Evolutionary conservation across 2,888 invertebrate species (phyloP).

Genomic region (Dromius quadrimaculatus): DNA sequence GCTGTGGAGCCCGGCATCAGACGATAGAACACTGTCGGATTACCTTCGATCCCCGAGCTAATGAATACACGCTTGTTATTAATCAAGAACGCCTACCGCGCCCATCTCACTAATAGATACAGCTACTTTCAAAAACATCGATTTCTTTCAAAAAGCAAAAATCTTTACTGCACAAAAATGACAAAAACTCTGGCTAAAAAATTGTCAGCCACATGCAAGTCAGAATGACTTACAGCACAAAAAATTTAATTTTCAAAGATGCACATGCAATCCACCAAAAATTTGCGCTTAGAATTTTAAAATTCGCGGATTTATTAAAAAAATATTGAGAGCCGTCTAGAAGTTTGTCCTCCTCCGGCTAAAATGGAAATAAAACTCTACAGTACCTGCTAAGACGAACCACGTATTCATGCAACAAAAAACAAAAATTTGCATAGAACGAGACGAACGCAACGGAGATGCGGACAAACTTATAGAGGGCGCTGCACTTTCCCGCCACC

Average conservation of each 20-base stretch:
- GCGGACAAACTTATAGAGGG: constrained; percentile 32
- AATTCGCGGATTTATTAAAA: constrained; percentile 18
- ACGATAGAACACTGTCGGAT: constrained; percentile 95
- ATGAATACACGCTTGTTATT: constrained; percentile 49
- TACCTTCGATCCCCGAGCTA: constrained; percentile 96
- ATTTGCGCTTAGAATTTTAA: constrained; percentile 34
- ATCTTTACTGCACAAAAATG: constrained; percentile 51
- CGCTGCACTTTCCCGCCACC: constrained; percentile 20
- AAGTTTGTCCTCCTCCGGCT: constrained; percentile 31
- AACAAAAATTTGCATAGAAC: constrained; percentile 53
- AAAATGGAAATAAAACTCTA: constrained; percentile 47
- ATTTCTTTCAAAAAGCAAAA: constrained; percentile 55
- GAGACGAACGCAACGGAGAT: constrained; percentile 40
- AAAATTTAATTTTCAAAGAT: constrained; percentile 50
- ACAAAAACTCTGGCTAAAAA: constrained; percentile 54
- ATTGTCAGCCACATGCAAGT: constrained; percentile 59
- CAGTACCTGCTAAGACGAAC: constrained; percentile 52
- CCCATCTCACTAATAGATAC: constrained; percentile 16
- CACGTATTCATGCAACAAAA: constrained; percentile 55
- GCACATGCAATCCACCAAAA: constrained; percentile 54
- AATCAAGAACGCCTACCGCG: constrained; percentile 6
- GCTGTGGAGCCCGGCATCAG: constrained; percentile 96
- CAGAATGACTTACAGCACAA: constrained; percentile 49
- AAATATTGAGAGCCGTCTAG: constrained; percentile 28
- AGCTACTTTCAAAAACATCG: constrained; percentile 51